These are phyloP conservation scores for Cryptosula pallasiana DNA, from an alignment of 2,888 invertebrate species.

Conservation along the genomic window DNA sequence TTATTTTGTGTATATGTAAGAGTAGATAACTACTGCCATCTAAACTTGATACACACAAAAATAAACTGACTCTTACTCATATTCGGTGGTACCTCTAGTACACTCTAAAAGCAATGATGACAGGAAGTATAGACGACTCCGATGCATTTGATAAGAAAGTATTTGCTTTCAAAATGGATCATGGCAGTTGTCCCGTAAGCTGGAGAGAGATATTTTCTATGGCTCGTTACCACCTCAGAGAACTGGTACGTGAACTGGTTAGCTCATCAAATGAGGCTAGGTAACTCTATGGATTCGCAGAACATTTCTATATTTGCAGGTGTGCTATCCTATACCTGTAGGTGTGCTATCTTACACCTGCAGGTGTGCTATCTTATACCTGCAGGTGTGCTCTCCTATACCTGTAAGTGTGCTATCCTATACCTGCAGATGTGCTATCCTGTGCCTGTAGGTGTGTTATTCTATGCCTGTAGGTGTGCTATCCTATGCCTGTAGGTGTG, in stretches of 20 bases:
- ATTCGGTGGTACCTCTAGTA: no score
- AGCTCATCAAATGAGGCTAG: no score
- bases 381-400: not conserved
- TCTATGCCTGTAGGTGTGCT: conserved; percentile 4
- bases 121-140: conserved; percentile 4
- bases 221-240: conserved; percentile 3
- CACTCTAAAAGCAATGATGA: conserved; percentile 12
- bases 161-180: not conserved
- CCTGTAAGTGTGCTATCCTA: not conserved
- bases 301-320: no score
- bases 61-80: no score
- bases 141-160: conserved; percentile 21
- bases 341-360: not conserved
- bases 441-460: not conserved
- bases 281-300: no score
- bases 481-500: conserved; percentile 13
- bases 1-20: no score
- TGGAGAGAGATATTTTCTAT: conserved; percentile 21
- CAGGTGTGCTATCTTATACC: not conserved
- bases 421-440: not conserved
- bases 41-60: no score
- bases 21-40: no score
- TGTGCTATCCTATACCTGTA: not conserved
- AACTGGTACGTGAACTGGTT: not conserved
- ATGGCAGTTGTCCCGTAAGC: conserved; percentile 18